These are phyloP conservation scores for Allygus modestus DNA, from an alignment of 2,888 invertebrate genomes.

Conservation along the genomic window DNA sequence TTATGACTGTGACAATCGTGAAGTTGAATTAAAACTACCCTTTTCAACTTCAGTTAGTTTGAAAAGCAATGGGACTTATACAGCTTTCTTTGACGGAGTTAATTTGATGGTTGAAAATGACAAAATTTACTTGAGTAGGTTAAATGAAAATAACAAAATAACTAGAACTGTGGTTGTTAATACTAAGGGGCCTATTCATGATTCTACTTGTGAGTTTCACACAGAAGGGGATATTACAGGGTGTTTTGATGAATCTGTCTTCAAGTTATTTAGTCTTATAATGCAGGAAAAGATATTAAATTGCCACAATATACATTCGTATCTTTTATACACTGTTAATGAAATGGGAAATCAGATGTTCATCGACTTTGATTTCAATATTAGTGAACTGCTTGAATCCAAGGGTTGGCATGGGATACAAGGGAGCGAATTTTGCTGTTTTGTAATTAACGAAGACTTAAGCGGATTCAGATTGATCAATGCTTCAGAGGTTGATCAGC, in stretches of 20 bases:
- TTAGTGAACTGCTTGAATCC: background rate
- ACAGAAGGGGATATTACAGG: background rate
- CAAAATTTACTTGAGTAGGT: background rate
- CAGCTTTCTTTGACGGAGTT: background rate
- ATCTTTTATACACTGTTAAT: slow-evolving; percentile 7
- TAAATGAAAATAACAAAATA: background rate
- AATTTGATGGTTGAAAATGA: slow-evolving; percentile 7
- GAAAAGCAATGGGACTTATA: slow-evolving; percentile 34
- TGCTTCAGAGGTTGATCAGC: background rate
- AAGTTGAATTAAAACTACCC: slow-evolving; percentile 26
- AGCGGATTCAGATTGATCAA: slow-evolving; percentile 3
- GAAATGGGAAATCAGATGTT: background rate
- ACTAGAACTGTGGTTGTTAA: slow-evolving; percentile 5
- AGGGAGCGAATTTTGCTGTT: slow-evolving; percentile 8
- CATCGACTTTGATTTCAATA: slow-evolving; percentile 3
- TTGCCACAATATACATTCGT: background rate
- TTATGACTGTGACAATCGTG: background rate
- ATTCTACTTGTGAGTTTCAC: background rate
- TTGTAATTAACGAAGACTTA: slow-evolving; percentile 23
- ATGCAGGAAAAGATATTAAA: background rate
- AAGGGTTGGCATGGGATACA: background rate
- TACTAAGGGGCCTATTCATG: background rate
- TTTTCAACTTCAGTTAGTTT: background rate
- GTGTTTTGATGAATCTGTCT: background rate
- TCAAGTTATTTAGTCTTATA: background rate